phyloP scores from a whole-genome alignment of 1,140 invertebrate species.

The Drosophila tsacasi region DNA sequence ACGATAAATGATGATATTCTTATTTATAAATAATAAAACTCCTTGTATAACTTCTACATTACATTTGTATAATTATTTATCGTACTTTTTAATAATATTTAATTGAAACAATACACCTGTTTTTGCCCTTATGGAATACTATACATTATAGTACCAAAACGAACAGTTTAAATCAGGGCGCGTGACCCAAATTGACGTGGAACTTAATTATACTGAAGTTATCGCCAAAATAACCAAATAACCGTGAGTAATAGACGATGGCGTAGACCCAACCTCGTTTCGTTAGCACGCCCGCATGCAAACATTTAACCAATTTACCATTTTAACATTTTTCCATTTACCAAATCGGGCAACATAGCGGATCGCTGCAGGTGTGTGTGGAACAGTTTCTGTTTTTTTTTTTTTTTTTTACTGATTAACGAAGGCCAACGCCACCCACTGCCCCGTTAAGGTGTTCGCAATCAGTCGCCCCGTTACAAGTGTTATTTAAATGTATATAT shows the following conservation, averaged over 20 bases:
- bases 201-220: slow-evolving; percentile 27
- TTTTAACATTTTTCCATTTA: slow-evolving; percentile 21
- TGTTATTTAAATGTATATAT: slow-evolving; percentile 11
- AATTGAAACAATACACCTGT: too few species aligned
- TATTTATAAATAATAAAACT: too few species aligned
- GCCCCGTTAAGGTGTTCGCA: slow-evolving; percentile 5
- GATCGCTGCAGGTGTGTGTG: slow-evolving; percentile 29
- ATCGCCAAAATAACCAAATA: slow-evolving; percentile 37
- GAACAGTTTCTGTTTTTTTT: slow-evolving; percentile 4
- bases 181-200: slow-evolving; percentile 36
- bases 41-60: too few species aligned
- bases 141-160: not conserved
- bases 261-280: slow-evolving; percentile 27
- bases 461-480: slow-evolving; percentile 15
- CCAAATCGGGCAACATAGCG: slow-evolving; percentile 37
- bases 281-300: slow-evolving; percentile 31
- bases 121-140: not conserved
- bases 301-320: slow-evolving; percentile 16
- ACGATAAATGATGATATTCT: too few species aligned
- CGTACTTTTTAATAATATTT: not conserved
- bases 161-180: slow-evolving; percentile 9
- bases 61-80: too few species aligned
- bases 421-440: slow-evolving; percentile 41
- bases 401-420: slow-evolving; percentile 20
- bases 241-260: slow-evolving; percentile 24